Base-by-base conservation (phyloP, 2,888 invertebrate species). In the Microctonus brassicae region DNA sequence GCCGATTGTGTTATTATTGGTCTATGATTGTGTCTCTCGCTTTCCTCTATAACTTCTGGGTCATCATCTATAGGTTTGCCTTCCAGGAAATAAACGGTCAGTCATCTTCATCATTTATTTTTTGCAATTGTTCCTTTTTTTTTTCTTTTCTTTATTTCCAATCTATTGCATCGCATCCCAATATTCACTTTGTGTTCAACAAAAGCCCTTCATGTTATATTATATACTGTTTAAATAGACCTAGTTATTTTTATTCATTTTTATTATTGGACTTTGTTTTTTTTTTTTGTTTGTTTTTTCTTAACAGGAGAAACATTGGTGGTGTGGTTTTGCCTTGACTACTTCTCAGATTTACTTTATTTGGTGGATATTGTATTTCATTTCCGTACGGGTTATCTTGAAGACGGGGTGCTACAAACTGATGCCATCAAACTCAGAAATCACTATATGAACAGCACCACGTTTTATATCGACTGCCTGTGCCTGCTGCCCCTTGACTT, bases 391-490 rank as follows among this genome's bases (percentile, higher is more conserved):
- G 98, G 98, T 69, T 99, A 97, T 88, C 90, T 98, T 80, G 98
- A 98, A 89, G 98, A 99, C 88, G 99, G 99, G 72, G 98, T 99
- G 73, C 91, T 99, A 75, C 98, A 99, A 88, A 98, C 98, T 72
- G 98, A 98, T 89, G 93, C 97, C 74, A 92, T 93, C 17, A 98
- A 97, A 89, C 91, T 99, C 79, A 92, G 98, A 68, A 94, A 96
- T 81, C 97, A 99, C 89, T 99, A 99, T 89, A 97, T 98, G 95
- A 98, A 98, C 91, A 97, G 94, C 82, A 97, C 97, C 76, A 95
- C 94, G 79, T 99, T 99, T 91, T 99, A 99, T 92, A 96, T 98
- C 88, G 98, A 99, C 92, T 97, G 97, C 90, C 92, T 99, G 89
- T 98, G 98, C 90, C 92, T 99, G 87, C 91, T 99, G 87, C 99